Evolutionary conservation across 2,888 invertebrate species (phyloP).

Genomic region (Proisotoma minuta): DNA sequence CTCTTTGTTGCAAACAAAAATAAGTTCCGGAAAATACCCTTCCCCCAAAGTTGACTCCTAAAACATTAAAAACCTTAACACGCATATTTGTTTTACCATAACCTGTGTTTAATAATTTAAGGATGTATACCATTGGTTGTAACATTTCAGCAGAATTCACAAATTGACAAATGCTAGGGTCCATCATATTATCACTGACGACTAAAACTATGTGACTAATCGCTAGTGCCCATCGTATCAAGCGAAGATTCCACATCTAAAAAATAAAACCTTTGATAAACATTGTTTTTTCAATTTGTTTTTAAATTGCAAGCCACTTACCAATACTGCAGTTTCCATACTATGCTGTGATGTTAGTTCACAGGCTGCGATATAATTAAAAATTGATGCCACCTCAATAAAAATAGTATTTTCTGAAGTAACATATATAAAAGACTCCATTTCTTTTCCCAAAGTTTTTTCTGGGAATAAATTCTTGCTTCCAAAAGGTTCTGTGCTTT

Average conservation of each 20-base stretch:
- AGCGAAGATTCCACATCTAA: conserved; percentile 41
- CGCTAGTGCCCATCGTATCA: conserved; percentile 45
- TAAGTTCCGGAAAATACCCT: conserved; percentile 35
- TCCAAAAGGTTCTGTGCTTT: conserved; percentile 22
- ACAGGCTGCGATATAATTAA: conserved; percentile 35
- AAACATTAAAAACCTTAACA: too few relatives aligned
- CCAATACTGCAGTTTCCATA: conserved; percentile 38
- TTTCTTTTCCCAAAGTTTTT: conserved; percentile 26
- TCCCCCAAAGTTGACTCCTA: conserved; percentile 44
- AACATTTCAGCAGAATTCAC: conserved; percentile 42
- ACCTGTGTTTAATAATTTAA: background rate
- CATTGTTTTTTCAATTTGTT: background rate
- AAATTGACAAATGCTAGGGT: conserved; percentile 40
- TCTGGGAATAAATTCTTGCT: conserved; percentile 28
- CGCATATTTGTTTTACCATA: background rate
- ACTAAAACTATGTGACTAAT: conserved; percentile 43
- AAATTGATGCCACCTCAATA: conserved; percentile 44
- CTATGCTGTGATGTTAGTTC: conserved; percentile 35
- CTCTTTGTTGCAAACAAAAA: conserved; percentile 43
- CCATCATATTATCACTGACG: conserved; percentile 37
- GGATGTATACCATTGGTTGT: conserved; percentile 36
- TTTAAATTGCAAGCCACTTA: conserved; percentile 13
- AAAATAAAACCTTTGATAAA: background rate
- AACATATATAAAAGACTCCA: conserved; percentile 36
- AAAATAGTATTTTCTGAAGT: conserved; percentile 35